Conservation (phyloP, 2,797 vertebrate genomes). For the Cetoscarus ocellatus region DNA sequence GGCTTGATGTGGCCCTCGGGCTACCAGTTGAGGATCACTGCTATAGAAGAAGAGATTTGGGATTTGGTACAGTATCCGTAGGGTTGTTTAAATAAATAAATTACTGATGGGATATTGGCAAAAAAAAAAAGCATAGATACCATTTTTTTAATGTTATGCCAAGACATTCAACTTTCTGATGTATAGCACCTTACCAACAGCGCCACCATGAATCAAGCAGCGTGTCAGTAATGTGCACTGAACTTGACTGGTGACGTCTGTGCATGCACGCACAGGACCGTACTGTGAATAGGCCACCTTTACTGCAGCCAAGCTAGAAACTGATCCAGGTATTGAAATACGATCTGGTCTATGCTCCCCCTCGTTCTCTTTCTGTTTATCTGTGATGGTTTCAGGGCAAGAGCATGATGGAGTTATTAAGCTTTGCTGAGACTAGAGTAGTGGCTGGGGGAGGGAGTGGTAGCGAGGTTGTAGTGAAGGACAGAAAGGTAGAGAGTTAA, state of each 20-base stretch:
- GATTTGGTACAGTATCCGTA: too few relatives aligned
- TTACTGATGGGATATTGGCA: too few relatives aligned
- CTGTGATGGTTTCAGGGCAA: slow-evolving; percentile 54
- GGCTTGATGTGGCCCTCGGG: too few relatives aligned
- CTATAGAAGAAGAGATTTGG: too few relatives aligned
- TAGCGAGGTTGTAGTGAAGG: slow-evolving; percentile 24
- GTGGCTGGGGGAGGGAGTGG: slow-evolving; percentile 22
- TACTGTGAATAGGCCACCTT: slow-evolving; percentile 64
- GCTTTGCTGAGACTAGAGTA: slow-evolving; percentile 60
- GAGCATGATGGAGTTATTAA: slow-evolving; percentile 86
- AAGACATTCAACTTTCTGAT: background rate
- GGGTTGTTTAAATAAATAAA: too few relatives aligned
- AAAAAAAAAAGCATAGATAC: too few relatives aligned
- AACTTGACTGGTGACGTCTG: slow-evolving; percentile 26
- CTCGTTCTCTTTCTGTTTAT: slow-evolving; percentile 54
- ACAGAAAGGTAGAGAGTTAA: slow-evolving; percentile 42
- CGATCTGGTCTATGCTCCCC: slow-evolving; percentile 72
- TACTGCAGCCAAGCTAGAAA: slow-evolving; percentile 63
- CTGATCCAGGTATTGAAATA: slow-evolving; percentile 80
- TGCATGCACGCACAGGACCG: slow-evolving; percentile 48
- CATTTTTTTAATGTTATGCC: too few relatives aligned
- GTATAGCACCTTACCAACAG: background rate
- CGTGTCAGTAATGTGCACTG: slow-evolving; percentile 14
- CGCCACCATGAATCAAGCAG: background rate
- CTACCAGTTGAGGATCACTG: too few relatives aligned